phyloP scores from a whole-genome alignment of 2,797 vertebrate genomes.

The Lacerta agilis region DNA sequence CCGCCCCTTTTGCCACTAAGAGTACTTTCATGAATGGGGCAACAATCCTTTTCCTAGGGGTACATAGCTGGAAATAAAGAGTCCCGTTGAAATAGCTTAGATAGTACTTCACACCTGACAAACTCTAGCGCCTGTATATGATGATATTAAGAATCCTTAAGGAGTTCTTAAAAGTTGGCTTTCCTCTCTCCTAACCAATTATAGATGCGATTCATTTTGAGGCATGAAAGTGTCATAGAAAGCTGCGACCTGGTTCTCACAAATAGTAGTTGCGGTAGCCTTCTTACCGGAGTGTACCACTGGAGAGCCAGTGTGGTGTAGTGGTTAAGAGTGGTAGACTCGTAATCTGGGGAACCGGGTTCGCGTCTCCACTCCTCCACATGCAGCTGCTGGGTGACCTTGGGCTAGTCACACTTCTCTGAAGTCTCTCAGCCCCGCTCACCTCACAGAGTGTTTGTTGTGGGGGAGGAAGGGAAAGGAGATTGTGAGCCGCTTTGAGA shows the following conservation, averaged over 20 bases:
- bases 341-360: too few species aligned
- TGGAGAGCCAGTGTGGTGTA: too few species aligned
- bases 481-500: too few species aligned
- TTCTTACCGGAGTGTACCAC: neutral
- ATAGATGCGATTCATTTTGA: neutral
- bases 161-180: neutral
- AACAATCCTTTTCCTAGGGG: too few species aligned
- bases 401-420: too few species aligned
- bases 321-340: too few species aligned
- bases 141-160: neutral
- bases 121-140: neutral
- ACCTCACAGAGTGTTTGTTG: too few species aligned
- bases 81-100: neutral
- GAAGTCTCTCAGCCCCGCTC: too few species aligned
- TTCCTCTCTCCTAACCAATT: neutral
- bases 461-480: too few species aligned
- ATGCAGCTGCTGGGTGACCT: too few species aligned
- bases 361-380: too few species aligned
- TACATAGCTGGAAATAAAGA: neutral
- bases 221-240: neutral
- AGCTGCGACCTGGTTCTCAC: neutral
- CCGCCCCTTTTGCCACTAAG: constrained; percentile 42
- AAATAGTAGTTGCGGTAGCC: neutral
- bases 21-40: neutral
- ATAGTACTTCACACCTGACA: neutral